phyloP scores from a whole-genome alignment of 1,140 invertebrate genomes.

The Alviniconcha marisindica region DNA sequence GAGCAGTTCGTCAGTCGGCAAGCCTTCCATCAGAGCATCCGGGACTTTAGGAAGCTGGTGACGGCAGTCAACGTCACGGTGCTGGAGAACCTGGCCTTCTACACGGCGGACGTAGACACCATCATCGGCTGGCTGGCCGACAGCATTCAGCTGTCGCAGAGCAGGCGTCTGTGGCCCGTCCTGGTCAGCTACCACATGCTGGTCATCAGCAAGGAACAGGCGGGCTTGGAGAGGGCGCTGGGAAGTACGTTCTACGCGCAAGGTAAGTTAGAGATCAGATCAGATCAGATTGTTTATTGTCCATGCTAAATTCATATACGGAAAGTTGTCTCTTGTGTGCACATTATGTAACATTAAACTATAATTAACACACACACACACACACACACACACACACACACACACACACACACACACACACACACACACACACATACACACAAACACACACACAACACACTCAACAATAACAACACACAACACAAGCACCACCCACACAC shows the following conservation, averaged over 20 bases:
- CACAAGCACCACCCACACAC: no score
- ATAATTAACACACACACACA: no score
- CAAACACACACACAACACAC: no score
- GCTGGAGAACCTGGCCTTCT: slow-evolving; percentile 51
- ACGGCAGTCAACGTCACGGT: slow-evolving; percentile 42
- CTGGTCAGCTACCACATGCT: slow-evolving; percentile 62
- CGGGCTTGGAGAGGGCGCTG: slow-evolving; percentile 58
- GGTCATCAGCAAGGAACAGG: slow-evolving; percentile 61
- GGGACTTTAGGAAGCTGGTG: slow-evolving; percentile 22
- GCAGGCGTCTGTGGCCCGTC: slow-evolving; percentile 45
- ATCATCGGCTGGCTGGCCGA: slow-evolving; percentile 53
- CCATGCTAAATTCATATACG: no score
- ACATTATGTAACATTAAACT: no score
- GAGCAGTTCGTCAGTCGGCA: slow-evolving; percentile 22
- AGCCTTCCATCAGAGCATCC: slow-evolving; percentile 40
- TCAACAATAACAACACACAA: no score
- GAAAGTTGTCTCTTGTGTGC: no score
- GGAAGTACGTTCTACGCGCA: slow-evolving; percentile 60
- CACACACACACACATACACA: no score
- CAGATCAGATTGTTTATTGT: no score
- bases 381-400: no score
- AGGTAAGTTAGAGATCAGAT: slow-evolving; percentile 47
- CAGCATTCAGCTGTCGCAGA: slow-evolving; percentile 42
- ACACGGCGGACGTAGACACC: slow-evolving; percentile 46
- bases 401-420: no score